Evolutionary conservation across 2,113 vertebrate species (phyloP), one percentile per base, ranked within the genome.

Genomic region (Puffinus mauretanicus): DNA sequence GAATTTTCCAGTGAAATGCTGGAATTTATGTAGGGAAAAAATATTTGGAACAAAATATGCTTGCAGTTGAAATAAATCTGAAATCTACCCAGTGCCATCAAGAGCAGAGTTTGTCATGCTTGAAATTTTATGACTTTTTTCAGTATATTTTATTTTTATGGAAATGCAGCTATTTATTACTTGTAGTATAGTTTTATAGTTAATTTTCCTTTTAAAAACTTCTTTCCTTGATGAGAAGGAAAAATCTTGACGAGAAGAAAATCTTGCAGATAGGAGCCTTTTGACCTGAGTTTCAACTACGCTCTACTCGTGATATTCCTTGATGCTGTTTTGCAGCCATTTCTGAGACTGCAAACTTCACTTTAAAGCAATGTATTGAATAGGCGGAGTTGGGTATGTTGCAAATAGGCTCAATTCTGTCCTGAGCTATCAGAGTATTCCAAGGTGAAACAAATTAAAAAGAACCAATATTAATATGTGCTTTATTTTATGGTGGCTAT

Each of bases 251-350:
- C 5, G 9, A 64, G 52, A 64, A 80, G 44, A 32, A 73, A 38
- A 55, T 71, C 30, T n/a, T 88, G 16, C 30, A 65, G 24, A 76
- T 24, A 61, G n/a, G 11, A 65, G 13, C 57, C 26, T 82, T 88
- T 91, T 67, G 42, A 69, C 71, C 57, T 38, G 24, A 32, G 3
- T 40, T 20, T 66, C 20, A 70, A 3, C 16, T 38, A 36, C 0
- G 2, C 5, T 77, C 2, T 55, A 10, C 27, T 64, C 0, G 0
- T 62, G 11, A 11, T 86, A 22, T 16, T 88, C 21, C 46, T 55
- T 79, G 15, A 24, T 79, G 42, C 4, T 34, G 34, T 67, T 93
- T 66, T 60, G 8, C 42, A 84, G 46, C 18, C 2, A 3, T 42
- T 94, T 86, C 47, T 60, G 73, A 82, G 69, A 40, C 34, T 87